Evolutionary conservation across 2,113 vertebrate species (phyloP), one percentile per base, ranked within the genome.

Genomic region (Myrmecophaga tridactyla): DNA sequence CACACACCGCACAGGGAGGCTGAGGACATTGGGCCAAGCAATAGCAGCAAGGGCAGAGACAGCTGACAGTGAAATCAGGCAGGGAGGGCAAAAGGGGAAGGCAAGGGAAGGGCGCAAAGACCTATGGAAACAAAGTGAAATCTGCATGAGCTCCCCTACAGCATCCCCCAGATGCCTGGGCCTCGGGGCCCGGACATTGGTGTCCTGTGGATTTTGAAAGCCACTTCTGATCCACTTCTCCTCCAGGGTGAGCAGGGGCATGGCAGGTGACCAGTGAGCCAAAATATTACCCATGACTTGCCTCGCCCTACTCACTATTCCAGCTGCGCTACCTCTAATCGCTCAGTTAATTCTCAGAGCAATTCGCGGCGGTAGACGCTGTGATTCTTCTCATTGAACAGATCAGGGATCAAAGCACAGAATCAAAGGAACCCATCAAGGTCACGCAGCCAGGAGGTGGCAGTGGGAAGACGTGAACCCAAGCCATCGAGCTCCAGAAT

Each of bases 1-100:
- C 10, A 0, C 0, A 4, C 10, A 0, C 17, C 1, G 4, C 53
- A 5, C 29, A 0, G 4, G 9, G 67, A 51, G 29, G 53, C 73
- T 10, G 46, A 84, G 70, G 39, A 63, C 7, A 0, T 4, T 36
- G 14, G 14, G 56, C n/a, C 5, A 5, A 29, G 81, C 12, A 2
- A 17, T 4, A 6, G 17, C 34, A 65, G 36, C 7, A 12, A 46
- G 56, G n/a, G 58, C 2, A 11, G 8, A 3, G 13, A 56, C 48
- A 34, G 13, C 0, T 0, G 14, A 20, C 1, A 3, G 15, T 15
- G 60, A 10, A 27, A 6, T 23, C 41, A 3, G 58, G 77, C 34
- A 0, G 3, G 41, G 6, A 12, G 23, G 70, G 53, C 1, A 31
- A 4, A 25, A 0, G 43, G 29, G n/a, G 43, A 11, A 39, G n/a